Evolutionary conservation across 1,140 invertebrate genomes (phyloP), one percentile per base, ranked within the genome.

Genomic region (Brachionus rubens): DNA sequence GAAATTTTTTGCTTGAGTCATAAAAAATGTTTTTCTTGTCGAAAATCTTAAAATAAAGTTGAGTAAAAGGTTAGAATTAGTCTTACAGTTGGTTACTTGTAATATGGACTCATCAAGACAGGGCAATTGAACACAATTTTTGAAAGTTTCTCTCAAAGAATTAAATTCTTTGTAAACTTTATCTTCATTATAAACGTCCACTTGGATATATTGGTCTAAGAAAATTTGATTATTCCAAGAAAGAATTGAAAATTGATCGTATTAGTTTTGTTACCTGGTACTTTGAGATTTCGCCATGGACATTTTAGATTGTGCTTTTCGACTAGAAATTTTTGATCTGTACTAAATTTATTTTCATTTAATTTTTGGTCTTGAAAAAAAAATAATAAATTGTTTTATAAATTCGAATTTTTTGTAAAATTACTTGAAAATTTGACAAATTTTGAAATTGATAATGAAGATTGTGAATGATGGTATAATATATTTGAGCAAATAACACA

Each of bases 381-480:
- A 26, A 70, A 19, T 67, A 16, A 28, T 16, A 67, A n/a, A 67
- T 33, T 40, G n/a, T 43, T 24, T 67, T 43, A 14, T 10, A 19
- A 19, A 41, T 1, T 21, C 14, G 9, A 7, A 21, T 6, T 24
- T 14, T n/a, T 33, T 24, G 1, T 43, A 12, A 4, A 50, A 26
- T 47, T 47, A 70, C 65, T 36, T 59, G 65, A 70, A 46, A 47
- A 46, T 16, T 70, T 70, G 43, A 19, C 40, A 26, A 48, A 46
- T 48, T 70, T 50, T 3, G 10, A 10, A 19, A 40, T 40, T 9
- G 14, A 14, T 36, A 72, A 30, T 12, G 68, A 6, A 30, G 46
- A 50, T 12, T 48, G 68, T 14, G 68, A 72, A 48, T 54, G 50
- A 72, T 72, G 68, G 14, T 72, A 72, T 12, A 48, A 50, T 21